phyloP scores from a whole-genome alignment of 2,888 invertebrate genomes.

The Subacronicta megacephala region DNA sequence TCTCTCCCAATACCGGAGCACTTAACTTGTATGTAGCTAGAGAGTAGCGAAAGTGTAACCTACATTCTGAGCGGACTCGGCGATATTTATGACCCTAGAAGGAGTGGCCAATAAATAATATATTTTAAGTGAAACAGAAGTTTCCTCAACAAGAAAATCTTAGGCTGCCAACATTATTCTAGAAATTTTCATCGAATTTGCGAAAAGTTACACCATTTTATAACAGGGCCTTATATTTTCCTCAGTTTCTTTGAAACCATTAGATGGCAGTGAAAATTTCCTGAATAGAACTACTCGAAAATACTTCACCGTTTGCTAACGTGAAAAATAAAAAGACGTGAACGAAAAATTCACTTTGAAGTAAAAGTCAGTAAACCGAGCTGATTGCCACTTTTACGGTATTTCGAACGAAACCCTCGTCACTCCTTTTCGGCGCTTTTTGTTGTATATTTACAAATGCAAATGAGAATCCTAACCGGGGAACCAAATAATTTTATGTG shows the following conservation, averaged over 20 bases:
- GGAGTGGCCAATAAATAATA: constrained; percentile 55
- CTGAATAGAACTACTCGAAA: constrained; percentile 65
- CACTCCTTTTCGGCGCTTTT: constrained; percentile 76
- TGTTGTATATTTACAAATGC: constrained; percentile 76
- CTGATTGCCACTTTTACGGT: constrained; percentile 83
- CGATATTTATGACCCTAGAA: constrained; percentile 55
- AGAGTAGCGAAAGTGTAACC: constrained; percentile 48
- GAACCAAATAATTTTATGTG: constrained; percentile 54
- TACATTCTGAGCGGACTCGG: constrained; percentile 43
- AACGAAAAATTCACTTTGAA: constrained; percentile 77
- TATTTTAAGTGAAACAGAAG: constrained; percentile 39
- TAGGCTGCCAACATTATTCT: constrained; percentile 14
- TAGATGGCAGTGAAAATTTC: constrained; percentile 58
- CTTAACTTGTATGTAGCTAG: constrained; percentile 52
- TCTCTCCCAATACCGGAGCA: constrained; percentile 50
- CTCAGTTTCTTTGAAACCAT: constrained; percentile 43
- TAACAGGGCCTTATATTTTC: constrained; percentile 37
- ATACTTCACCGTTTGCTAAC: constrained; percentile 64
- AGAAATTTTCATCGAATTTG: constrained; percentile 19
- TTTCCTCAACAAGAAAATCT: constrained; percentile 26
- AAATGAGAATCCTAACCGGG: constrained; percentile 63
- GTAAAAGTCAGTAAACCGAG: constrained; percentile 77
- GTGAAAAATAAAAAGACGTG: constrained; percentile 70
- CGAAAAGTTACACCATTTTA: constrained; percentile 15
- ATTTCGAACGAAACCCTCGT: constrained; percentile 80